Percentiles rank a stretch among this genome's conserved stretches.
phyloP scores from a whole-genome alignment of 2,113 vertebrate species.

The Neolamprologus toae region DNA sequence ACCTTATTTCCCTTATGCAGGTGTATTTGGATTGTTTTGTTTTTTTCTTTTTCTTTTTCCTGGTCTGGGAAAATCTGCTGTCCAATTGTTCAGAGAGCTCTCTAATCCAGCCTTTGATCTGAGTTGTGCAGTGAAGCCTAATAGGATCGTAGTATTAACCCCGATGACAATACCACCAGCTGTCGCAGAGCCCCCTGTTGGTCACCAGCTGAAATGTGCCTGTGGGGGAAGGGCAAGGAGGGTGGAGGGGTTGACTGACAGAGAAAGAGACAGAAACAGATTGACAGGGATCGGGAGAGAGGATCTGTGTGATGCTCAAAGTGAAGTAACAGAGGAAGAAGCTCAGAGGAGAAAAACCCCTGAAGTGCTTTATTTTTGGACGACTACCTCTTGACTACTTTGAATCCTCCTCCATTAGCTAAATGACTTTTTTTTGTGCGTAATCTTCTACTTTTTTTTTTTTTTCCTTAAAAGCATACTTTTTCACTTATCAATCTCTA shows the following conservation, averaged over 20 bases:
- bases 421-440: neutral
- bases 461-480: neutral
- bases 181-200: slow-evolving; percentile 77
- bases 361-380: slow-evolving; percentile 36
- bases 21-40: neutral
- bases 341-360: slow-evolving; percentile 13
- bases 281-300: neutral
- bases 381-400: slow-evolving; percentile 9
- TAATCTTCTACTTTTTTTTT: neutral
- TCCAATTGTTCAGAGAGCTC: slow-evolving; percentile 87
- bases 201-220: slow-evolving; percentile 60
- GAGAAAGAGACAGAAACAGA: neutral
- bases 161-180: slow-evolving; percentile 79
- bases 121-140: slow-evolving; percentile 82
- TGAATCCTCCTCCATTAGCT: neutral
- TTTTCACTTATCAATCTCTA: neutral
- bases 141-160: slow-evolving; percentile 95
- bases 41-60: neutral
- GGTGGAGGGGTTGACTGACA: slow-evolving; percentile 17
- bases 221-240: slow-evolving; percentile 20
- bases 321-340: slow-evolving; percentile 57
- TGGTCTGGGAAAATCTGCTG: slow-evolving; percentile 47
- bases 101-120: slow-evolving; percentile 87
- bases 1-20: neutral
- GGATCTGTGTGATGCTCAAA: slow-evolving; percentile 61